These are phyloP conservation scores for Alloscopus bannaensis DNA, from an alignment of 2,888 invertebrate genomes.

Conservation along the genomic window DNA sequence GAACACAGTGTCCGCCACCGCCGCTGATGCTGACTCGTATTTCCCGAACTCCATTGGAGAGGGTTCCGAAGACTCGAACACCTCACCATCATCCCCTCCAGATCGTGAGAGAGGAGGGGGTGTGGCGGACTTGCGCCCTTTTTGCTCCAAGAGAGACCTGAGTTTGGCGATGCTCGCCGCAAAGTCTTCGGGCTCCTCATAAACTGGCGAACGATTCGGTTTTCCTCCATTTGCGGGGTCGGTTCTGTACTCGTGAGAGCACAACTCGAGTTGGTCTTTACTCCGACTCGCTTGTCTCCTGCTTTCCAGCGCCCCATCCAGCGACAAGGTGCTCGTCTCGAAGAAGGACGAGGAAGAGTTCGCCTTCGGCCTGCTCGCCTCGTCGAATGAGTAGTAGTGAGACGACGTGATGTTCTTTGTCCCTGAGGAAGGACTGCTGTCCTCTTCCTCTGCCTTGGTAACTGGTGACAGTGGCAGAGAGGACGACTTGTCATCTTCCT, in stretches of 20 bases:
- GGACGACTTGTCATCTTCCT: neutral
- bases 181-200: constrained; percentile 84
- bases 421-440: constrained; percentile 32
- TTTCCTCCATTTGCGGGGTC: constrained; percentile 72
- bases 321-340: constrained; percentile 54
- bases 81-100: constrained; percentile 40
- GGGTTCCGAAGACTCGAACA: constrained; percentile 39
- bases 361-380: constrained; percentile 59
- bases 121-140: constrained; percentile 67
- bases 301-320: constrained; percentile 57
- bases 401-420: constrained; percentile 32
- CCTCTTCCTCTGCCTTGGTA: neutral
- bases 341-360: constrained; percentile 37
- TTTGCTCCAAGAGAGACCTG: constrained; percentile 81
- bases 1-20: neutral
- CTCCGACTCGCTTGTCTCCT: constrained; percentile 31
- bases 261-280: constrained; percentile 45
- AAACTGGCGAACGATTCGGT: constrained; percentile 79
- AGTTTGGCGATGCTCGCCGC: constrained; percentile 84
- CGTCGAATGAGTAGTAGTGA: constrained; percentile 70
- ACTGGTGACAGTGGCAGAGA: neutral
- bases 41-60: constrained; percentile 4
- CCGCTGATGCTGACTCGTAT: constrained; percentile 1
- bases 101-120: constrained; percentile 39
- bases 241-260: constrained; percentile 57